These are phyloP conservation scores for Ormia ochracea DNA, from an alignment of 2,888 invertebrate genomes.

Conservation along the genomic window DNA sequence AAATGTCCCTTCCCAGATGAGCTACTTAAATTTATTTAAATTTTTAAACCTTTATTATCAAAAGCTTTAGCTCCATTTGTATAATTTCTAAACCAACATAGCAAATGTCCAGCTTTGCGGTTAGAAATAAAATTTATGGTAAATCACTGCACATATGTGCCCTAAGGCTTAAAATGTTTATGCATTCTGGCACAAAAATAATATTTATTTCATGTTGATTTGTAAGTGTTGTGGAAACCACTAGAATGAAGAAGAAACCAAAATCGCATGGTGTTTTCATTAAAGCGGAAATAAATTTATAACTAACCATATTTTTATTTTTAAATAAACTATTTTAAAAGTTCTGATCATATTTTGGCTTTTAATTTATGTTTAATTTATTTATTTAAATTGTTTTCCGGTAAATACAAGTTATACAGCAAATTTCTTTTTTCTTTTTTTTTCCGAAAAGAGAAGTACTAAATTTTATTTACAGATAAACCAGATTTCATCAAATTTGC, in stretches of 20 bases:
- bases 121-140: constrained; percentile 41
- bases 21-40: neutral
- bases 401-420: neutral
- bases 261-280: constrained; percentile 16
- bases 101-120: constrained; percentile 41
- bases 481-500: neutral
- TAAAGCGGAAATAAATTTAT: constrained; percentile 20
- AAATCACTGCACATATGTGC: constrained; percentile 45
- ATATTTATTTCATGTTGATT: constrained; percentile 4
- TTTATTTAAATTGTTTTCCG: neutral
- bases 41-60: neutral
- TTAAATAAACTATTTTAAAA: neutral
- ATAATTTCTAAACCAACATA: neutral
- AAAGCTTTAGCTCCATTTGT: neutral
- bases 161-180: constrained; percentile 17
- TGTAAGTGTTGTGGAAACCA: constrained; percentile 10
- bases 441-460: neutral
- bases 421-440: neutral
- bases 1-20: no score
- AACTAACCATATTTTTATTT: neutral
- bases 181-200: neutral
- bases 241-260: neutral
- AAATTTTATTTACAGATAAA: neutral
- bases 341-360: neutral
- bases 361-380: neutral